Base-by-base conservation (phyloP, 1,140 invertebrate species). In the Lepidurus packardi region DNA sequence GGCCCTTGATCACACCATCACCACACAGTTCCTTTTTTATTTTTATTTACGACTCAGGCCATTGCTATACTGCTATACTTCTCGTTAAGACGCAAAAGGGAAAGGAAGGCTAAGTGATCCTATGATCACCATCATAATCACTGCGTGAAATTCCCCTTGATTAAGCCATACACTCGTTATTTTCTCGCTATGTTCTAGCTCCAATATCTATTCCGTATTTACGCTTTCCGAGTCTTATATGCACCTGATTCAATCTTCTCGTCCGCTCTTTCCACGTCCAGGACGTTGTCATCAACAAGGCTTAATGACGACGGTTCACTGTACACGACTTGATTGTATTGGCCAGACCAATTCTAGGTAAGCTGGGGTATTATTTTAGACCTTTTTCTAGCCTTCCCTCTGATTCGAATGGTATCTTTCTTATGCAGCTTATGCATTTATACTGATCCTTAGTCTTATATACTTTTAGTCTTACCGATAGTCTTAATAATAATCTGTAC, bases 51-150 rank as follows among this genome's bases (percentile, higher is more conserved):
- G 34, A 4, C 34, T 34, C 34, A 4, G 3, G 34, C 34, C 34
- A 34, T 34, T 34, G 34, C 34, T 34, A 34, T 34, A 34, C 34
- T 0, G 34, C 34, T 34, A 34, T 34, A 34, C 34, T 34, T 34
- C 34, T 34, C 34, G 53, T n/a, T 47, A 65, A 21, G 21, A 65
- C 16, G 13, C 7, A 65, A 65, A 11, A 9, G 6, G 53, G 21
- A 21, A 65, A 65, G 13, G 45, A 65, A 65, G 21, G 13, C 7
- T 65, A n/a, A 13, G 21, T 65, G 13, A 65, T 65, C 53, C 9
- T 65, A n/a, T 65, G 53, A 65, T 65, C 53, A 21, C 53, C 53
- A 21, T 65, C 53, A 65, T 65, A 65, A 65, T 65, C 53, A 65
- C 53, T 65, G 53, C 0, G 53, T 21, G 13, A 7, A 16, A 21